Evolutionary conservation across 2,113 vertebrate species (phyloP).

Genomic region (Sander vitreus): DNA sequence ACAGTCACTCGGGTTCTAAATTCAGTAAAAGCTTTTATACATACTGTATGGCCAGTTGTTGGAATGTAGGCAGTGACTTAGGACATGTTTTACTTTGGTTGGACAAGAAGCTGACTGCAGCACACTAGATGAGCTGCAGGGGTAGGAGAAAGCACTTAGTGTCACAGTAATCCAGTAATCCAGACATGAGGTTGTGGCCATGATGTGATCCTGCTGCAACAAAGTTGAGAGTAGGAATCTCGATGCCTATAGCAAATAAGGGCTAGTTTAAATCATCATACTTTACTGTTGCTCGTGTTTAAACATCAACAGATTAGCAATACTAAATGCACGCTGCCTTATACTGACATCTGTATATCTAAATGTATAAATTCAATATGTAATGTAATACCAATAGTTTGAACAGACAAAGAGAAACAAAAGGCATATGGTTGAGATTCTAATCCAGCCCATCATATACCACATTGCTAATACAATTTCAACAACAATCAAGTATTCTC

Average conservation of each 20-base stretch:
- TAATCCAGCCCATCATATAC: not conserved
- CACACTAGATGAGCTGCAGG: conserved; percentile 34
- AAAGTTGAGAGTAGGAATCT: conserved; percentile 17
- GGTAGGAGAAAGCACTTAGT: conserved; percentile 20
- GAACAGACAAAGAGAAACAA: not conserved
- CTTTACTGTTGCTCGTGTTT: not conserved
- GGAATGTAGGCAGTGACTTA: conserved; percentile 22
- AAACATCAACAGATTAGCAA: not conserved
- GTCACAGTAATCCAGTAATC: conserved; percentile 43
- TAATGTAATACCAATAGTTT: not conserved
- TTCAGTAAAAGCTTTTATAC: not conserved
- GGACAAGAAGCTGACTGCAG: conserved; percentile 10
- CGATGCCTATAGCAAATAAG: conserved; percentile 16
- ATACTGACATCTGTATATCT: not conserved
- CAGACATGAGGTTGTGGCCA: conserved; percentile 26
- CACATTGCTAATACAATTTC: not conserved
- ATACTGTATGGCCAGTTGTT: not conserved
- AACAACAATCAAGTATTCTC: not conserved
- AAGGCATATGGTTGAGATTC: not conserved
- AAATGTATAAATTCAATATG: not conserved
- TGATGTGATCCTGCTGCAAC: conserved; percentile 26
- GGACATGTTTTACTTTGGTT: conserved; percentile 35
- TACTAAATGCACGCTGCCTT: not conserved
- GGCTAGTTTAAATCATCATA: not conserved
- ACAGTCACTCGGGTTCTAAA: not conserved